phyloP scores from a whole-genome alignment of 2,113 vertebrate species.

The Uria lomvia region DNA sequence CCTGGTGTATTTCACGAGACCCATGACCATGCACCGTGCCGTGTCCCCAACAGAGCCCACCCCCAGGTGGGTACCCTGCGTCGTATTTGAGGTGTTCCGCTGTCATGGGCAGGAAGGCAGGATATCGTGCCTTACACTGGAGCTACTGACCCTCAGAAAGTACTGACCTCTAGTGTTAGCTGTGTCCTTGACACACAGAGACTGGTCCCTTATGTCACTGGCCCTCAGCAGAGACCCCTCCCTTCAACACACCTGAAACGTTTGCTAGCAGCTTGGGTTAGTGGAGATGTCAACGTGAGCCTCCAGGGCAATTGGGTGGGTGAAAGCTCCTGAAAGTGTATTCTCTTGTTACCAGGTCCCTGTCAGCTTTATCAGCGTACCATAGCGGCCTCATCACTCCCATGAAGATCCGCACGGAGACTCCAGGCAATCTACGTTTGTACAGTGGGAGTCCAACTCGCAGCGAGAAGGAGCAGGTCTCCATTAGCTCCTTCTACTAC shows the following conservation, averaged over 20 bases:
- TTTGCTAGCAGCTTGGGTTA: neutral
- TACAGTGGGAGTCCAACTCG: conserved; percentile 95
- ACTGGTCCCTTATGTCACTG: neutral
- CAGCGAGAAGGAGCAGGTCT: conserved; percentile 94
- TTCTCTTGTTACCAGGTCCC: conserved; percentile 76
- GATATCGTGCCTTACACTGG: neutral
- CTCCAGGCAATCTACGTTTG: conserved; percentile 86
- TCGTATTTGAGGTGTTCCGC: accelerated
- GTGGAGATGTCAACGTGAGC: neutral
- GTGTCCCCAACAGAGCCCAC: conserved; percentile 92
- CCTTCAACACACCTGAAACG: neutral
- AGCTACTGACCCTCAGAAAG: neutral
- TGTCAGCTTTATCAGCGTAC: conserved; percentile 94
- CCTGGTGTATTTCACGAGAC: conserved; percentile 94
- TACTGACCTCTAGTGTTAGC: neutral
- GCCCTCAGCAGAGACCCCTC: neutral
- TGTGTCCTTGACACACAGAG: neutral
- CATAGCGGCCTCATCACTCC: conserved; percentile 93
- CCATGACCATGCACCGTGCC: conserved; percentile 92
- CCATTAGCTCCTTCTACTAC: conserved; percentile 98
- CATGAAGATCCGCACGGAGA: conserved; percentile 96
- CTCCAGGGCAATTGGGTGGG: neutral
- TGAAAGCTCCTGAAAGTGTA: neutral
- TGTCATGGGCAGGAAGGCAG: neutral
- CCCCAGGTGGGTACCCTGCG: conserved; percentile 76